phyloP scores from a whole-genome alignment of 92 coral and sea anemone species.

The Palythoa caribaeorum region DNA sequence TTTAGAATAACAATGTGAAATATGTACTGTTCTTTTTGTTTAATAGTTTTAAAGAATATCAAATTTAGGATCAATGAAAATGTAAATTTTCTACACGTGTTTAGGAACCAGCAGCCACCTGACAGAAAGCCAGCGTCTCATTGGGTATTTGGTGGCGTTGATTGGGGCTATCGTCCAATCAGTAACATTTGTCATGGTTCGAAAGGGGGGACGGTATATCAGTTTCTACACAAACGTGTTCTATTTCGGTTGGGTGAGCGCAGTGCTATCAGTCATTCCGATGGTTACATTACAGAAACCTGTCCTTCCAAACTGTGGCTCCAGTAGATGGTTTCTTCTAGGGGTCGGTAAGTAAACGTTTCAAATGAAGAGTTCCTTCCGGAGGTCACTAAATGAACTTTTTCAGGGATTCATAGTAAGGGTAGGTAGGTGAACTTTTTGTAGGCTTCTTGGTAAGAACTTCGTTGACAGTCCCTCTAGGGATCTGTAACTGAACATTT shows the following conservation, averaged over 20 bases:
- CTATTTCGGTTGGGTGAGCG: conserved; percentile 92
- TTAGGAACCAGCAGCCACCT: conserved; percentile 44
- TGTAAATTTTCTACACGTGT: no score
- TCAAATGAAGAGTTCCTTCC: not conserved
- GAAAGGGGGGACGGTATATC: conserved; percentile 68
- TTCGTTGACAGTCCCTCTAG: no score
- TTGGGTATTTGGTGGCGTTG: conserved; percentile 79
- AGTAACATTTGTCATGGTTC: conserved; percentile 84
- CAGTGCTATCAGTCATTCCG: conserved; percentile 70
- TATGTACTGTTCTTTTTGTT: no score
- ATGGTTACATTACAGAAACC: conserved; percentile 82
- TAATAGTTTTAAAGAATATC: no score
- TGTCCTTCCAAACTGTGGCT: conserved; percentile 84
- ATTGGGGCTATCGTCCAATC: conserved; percentile 86
- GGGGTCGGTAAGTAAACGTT: conserved; percentile 76
- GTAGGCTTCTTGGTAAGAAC: no score
- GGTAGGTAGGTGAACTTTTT: not conserved
- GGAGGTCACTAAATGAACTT: not conserved
- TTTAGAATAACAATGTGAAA: no score
- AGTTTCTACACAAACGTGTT: conserved; percentile 86
- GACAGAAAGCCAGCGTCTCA: conserved; percentile 66
- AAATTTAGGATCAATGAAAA: no score
- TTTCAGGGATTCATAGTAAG: not conserved
- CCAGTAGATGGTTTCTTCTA: conserved; percentile 79
- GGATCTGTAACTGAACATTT: no score